Percentiles rank a stretch among this genome's conserved stretches.
phyloP scores from a whole-genome alignment of 2,888 invertebrate genomes.

The Adelognathus sp. region DNA sequence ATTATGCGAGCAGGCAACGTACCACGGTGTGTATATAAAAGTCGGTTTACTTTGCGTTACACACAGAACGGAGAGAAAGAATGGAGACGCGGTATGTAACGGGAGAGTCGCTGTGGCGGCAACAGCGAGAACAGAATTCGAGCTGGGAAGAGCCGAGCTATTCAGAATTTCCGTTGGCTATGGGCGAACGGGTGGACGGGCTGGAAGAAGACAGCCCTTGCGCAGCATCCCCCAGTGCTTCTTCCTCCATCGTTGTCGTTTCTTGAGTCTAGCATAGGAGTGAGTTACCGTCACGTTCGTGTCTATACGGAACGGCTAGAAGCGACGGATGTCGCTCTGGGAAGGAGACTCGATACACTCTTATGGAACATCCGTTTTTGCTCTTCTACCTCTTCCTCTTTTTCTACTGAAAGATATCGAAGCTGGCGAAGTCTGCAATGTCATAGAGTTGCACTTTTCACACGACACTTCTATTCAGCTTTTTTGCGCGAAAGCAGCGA shows the following conservation, averaged over 20 bases:
- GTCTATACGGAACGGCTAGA: conserved; percentile 36
- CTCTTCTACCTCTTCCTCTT: background rate
- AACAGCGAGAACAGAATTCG: background rate
- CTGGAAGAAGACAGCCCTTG: conserved; percentile 44
- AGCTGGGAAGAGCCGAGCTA: conserved; percentile 40
- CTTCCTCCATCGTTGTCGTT: conserved; percentile 44
- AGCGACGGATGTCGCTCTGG: conserved; percentile 50
- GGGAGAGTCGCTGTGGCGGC: conserved; percentile 14
- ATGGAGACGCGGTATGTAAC: conserved; percentile 7
- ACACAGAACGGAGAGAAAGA: conserved; percentile 57
- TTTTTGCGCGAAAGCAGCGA: conserved; percentile 1
- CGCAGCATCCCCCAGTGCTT: conserved; percentile 27
- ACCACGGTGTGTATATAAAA: conserved; percentile 75
- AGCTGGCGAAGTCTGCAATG: conserved; percentile 29
- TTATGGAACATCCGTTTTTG: conserved; percentile 43
- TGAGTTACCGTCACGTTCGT: conserved; percentile 40
- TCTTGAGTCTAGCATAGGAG: conserved; percentile 18
- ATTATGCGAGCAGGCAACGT: conserved; percentile 71
- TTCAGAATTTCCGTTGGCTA: conserved; percentile 49
- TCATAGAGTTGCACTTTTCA: background rate
- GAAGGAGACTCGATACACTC: conserved; percentile 29
- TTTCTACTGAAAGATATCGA: conserved; percentile 30
- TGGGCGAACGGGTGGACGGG: conserved; percentile 47
- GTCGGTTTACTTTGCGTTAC: conserved; percentile 76
- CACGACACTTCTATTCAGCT: too few relatives aligned